phyloP scores from a whole-genome alignment of 2,797 vertebrate species.

The Alfaro cultratus region DNA sequence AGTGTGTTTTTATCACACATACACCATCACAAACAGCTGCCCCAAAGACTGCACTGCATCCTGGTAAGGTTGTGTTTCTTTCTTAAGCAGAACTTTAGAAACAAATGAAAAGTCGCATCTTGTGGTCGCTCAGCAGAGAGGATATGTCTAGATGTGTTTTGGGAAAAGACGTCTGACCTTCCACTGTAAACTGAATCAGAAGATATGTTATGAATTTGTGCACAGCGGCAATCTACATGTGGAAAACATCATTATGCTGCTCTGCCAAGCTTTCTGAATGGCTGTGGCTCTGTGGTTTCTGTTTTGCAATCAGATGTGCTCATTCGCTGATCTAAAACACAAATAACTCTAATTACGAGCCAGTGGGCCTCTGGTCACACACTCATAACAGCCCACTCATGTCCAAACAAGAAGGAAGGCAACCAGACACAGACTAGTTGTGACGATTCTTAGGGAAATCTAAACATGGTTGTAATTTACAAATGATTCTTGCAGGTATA shows the following conservation, averaged over 20 bases:
- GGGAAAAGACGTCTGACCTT: not conserved
- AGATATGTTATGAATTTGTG: not conserved
- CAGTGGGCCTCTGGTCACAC: not conserved
- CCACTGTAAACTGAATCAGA: not conserved
- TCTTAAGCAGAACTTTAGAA: not conserved
- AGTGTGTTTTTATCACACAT: constrained; percentile 20
- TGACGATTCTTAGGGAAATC: not conserved
- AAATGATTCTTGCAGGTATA: not conserved
- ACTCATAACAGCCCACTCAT: not conserved
- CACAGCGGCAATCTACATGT: not conserved
- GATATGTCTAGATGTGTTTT: not conserved
- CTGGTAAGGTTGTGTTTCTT: constrained; percentile 50
- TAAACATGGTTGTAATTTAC: not conserved
- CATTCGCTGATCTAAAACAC: constrained; percentile 5
- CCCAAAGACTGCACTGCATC: constrained; percentile 24
- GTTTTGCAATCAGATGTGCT: not conserved
- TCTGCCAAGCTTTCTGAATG: constrained; percentile 5
- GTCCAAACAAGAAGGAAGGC: not conserved
- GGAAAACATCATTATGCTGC: not conserved
- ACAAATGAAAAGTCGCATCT: not conserved
- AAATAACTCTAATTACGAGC: not conserved
- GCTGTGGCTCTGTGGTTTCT: not conserved
- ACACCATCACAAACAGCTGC: constrained; percentile 29
- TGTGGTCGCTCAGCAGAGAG: constrained; percentile 3
- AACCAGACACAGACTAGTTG: not conserved